phyloP scores from a whole-genome alignment of 2,888 invertebrate genomes.

The Xestia c-nigrum region DNA sequence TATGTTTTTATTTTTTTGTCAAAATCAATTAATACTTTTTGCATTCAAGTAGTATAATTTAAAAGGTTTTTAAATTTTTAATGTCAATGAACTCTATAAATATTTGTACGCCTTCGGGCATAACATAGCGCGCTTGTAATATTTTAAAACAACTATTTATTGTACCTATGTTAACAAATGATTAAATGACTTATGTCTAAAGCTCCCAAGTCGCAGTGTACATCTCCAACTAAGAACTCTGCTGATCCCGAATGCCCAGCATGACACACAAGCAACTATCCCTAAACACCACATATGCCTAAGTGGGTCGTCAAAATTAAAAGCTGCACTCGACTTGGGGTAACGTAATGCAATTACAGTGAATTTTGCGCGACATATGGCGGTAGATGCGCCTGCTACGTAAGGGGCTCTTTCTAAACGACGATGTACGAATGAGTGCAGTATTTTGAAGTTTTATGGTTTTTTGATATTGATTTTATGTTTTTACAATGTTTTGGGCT shows the following conservation, averaged over 20 bases:
- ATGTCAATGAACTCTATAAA: too few species aligned
- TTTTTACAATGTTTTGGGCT: constrained; percentile 11
- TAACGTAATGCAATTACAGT: constrained; percentile 89
- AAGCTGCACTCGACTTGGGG: constrained; percentile 85
- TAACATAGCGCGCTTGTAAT: too few species aligned
- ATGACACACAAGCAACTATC: constrained; percentile 50
- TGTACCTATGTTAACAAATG: too few species aligned
- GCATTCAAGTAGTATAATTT: too few species aligned
- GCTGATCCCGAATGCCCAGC: constrained; percentile 22
- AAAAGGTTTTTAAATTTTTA: too few species aligned
- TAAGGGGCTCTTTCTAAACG: constrained; percentile 71
- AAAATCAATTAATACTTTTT: too few species aligned
- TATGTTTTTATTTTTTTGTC: too few species aligned
- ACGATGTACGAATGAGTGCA: constrained; percentile 44
- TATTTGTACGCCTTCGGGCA: too few species aligned
- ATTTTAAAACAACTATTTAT: too few species aligned
- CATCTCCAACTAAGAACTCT: constrained; percentile 3
- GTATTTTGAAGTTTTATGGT: constrained; percentile 49
- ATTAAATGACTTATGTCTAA: too few species aligned
- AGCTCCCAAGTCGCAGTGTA: background rate
- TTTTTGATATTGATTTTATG: constrained; percentile 52
- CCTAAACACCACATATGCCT: constrained; percentile 85
- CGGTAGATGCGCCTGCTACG: constrained; percentile 73
- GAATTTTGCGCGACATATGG: constrained; percentile 90
- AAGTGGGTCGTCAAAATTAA: constrained; percentile 89